phyloP scores from a whole-genome alignment of 2,888 invertebrate genomes.

The Epinotia demarniana region DNA sequence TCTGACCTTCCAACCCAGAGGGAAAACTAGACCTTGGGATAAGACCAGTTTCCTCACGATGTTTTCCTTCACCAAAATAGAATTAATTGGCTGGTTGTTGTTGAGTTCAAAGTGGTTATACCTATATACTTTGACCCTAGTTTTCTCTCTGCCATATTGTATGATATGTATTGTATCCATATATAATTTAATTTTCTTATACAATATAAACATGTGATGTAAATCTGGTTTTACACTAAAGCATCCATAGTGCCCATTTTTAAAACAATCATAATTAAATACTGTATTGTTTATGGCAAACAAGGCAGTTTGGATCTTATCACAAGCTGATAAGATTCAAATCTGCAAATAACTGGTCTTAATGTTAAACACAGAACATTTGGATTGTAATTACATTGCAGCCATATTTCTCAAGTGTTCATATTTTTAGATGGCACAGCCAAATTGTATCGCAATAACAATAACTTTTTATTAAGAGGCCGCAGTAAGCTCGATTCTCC shows the following conservation, averaged over 20 bases:
- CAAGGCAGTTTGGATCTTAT: background rate
- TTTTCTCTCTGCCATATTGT: background rate
- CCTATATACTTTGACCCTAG: background rate
- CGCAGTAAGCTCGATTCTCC: no score
- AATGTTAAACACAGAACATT: slow-evolving; percentile 20
- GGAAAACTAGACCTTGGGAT: no score
- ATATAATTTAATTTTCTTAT: background rate
- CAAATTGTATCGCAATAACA: slow-evolving; percentile 31
- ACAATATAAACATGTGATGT: background rate
- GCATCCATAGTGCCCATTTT: background rate
- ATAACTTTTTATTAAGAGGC: slow-evolving; percentile 36
- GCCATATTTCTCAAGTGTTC: slow-evolving; percentile 27
- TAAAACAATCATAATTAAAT: background rate
- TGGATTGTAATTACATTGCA: slow-evolving; percentile 10
- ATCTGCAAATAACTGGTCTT: background rate
- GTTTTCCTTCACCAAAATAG: no score
- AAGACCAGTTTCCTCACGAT: no score
- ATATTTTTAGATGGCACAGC: slow-evolving; percentile 32
- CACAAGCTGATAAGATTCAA: slow-evolving; percentile 2
- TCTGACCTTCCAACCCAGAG: no score
- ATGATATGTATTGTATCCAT: background rate
- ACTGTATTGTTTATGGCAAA: background rate
- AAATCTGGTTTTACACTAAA: background rate
- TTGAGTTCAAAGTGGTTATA: no score
- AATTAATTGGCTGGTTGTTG: no score